A percentile compares a stretch with the other conserved stretches of the same genome.
Conservation (phyloP, 2,888 invertebrate species). For the Euplagia quadripunctaria region DNA sequence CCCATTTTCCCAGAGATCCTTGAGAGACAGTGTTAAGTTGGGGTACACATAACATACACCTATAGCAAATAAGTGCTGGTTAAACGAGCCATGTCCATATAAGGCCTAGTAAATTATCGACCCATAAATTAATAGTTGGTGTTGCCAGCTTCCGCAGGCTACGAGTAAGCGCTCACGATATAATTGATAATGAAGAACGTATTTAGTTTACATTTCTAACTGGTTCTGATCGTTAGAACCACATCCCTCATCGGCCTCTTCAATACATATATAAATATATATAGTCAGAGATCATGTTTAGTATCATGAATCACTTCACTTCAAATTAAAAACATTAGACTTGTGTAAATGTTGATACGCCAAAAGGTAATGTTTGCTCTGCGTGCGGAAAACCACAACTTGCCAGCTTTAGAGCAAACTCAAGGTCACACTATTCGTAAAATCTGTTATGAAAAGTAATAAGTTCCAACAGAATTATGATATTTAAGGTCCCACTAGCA, state of each 20-base stretch:
- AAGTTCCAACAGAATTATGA: neutral
- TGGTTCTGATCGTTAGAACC: too few relatives aligned
- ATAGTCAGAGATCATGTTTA: neutral
- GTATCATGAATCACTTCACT: slow-evolving; percentile 7
- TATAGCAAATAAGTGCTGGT: too few relatives aligned
- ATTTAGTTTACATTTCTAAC: too few relatives aligned
- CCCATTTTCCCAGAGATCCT: too few relatives aligned
- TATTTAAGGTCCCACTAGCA: neutral
- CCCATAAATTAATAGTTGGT: too few relatives aligned
- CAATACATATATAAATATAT: neutral
- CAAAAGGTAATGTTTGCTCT: neutral
- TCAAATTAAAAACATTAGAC: neutral
- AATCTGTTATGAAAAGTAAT: neutral
- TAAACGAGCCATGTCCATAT: too few relatives aligned
- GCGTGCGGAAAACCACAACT: neutral
- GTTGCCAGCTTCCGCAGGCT: too few relatives aligned
- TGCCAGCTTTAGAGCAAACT: neutral
- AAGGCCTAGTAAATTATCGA: too few relatives aligned
- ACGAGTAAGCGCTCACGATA: too few relatives aligned
- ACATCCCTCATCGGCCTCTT: neutral
- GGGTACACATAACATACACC: too few relatives aligned
- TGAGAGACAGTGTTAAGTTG: too few relatives aligned
- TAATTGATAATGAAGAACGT: too few relatives aligned
- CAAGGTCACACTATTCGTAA: neutral
- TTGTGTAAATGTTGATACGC: neutral